Conservation (phyloP, 2,797 vertebrate species). For the Bucorvus abyssinicus region DNA sequence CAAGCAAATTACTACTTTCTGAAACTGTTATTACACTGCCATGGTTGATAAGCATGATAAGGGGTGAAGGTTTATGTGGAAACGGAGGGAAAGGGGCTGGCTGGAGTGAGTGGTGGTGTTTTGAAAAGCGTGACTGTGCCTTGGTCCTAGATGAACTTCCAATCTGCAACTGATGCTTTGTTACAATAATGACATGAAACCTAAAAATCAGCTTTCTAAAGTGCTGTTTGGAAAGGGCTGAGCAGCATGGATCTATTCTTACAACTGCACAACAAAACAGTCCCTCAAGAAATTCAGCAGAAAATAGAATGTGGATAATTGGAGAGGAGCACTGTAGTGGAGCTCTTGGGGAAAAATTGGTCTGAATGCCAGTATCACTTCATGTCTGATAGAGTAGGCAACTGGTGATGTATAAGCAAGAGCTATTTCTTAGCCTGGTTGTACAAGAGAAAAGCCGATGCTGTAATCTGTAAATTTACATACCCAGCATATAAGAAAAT, state of each 20-base stretch:
- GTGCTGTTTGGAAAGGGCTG: not conserved
- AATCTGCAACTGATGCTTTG: not conserved
- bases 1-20: not conserved
- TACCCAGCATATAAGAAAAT: not conserved
- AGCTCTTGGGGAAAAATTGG: not conserved
- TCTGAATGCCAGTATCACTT: not conserved
- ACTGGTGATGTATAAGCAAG: not conserved
- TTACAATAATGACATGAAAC: not conserved
- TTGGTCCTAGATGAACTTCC: not conserved
- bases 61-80: not conserved
- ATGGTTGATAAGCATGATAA: not conserved
- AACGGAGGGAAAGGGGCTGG: not conserved
- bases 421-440: not conserved
- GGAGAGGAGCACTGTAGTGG: not conserved
- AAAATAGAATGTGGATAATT: not conserved
- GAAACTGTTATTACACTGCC: not conserved
- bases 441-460: not conserved
- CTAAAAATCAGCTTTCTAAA: not conserved
- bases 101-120: not conserved
- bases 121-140: not conserved
- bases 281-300: not conserved
- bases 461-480: not conserved
- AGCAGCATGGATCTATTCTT: not conserved
- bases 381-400: not conserved
- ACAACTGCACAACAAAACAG: not conserved